Evolutionary conservation across 2,113 vertebrate species (phyloP).

Genomic region (Ceyx margarethae): DNA sequence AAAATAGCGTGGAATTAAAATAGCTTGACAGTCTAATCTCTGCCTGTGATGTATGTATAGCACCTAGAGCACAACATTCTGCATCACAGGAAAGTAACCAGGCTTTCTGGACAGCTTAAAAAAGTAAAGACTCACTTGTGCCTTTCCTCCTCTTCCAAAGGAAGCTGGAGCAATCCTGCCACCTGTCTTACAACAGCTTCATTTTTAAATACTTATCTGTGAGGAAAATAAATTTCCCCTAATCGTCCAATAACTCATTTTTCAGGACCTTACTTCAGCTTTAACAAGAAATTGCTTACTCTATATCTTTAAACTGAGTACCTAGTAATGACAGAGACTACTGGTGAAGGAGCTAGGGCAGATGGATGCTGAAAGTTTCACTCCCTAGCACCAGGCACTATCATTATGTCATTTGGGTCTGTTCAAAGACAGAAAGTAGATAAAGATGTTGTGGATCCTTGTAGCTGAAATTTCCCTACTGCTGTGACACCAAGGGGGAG

Average conservation of each 20-base stretch:
- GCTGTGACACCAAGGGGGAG: constrained; percentile 11
- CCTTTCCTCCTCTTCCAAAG: not conserved
- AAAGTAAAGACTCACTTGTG: not conserved
- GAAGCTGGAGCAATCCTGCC: not conserved
- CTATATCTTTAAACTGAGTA: not conserved
- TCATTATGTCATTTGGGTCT: not conserved
- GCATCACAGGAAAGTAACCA: not conserved
- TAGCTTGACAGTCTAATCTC: not conserved
- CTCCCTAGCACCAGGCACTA: not conserved
- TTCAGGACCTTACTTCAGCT: not conserved
- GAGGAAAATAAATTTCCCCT: not conserved
- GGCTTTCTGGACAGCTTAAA: not conserved
- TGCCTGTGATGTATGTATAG: not conserved
- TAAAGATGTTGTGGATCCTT: not conserved
- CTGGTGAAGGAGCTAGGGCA: not conserved
- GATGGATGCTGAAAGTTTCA: not conserved
- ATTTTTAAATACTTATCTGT: not conserved
- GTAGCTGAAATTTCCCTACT: not conserved
- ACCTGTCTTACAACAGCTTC: not conserved
- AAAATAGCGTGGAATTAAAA: constrained; percentile 21
- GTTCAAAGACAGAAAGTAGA: not conserved
- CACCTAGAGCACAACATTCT: not conserved
- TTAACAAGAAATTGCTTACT: not conserved
- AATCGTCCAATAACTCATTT: not conserved
- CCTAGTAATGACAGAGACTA: not conserved